Conservation (phyloP, 2,113 vertebrate species). For the Merops nubicus region DNA sequence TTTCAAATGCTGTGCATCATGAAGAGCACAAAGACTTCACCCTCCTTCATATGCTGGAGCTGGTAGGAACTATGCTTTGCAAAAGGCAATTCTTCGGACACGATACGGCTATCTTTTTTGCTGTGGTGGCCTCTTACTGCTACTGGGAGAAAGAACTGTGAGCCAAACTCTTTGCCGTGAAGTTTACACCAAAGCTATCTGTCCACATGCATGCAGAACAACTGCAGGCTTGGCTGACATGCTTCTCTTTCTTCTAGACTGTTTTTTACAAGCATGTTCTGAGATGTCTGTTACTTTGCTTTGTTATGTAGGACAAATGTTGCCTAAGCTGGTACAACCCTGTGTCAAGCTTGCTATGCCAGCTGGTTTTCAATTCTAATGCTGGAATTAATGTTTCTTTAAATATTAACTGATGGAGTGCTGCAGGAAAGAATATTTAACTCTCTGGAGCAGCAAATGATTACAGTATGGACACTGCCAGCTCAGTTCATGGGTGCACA, state of each 20-base stretch:
- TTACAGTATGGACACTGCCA: neutral
- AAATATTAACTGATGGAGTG: constrained; percentile 5
- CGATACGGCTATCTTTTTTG: neutral
- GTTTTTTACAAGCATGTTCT: neutral
- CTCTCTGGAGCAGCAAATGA: neutral
- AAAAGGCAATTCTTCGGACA: neutral
- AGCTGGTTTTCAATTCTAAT: neutral
- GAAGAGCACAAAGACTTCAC: neutral
- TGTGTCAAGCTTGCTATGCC: neutral
- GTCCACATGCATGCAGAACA: neutral
- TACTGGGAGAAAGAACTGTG: neutral
- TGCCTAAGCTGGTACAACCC: neutral
- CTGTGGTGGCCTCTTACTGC: neutral
- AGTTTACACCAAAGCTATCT: neutral
- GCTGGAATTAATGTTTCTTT: neutral
- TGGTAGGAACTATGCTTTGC: neutral
- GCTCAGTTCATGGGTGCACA: neutral
- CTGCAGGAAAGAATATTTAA: neutral
- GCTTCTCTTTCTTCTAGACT: neutral
- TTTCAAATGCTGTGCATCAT: neutral
- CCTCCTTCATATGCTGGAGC: neutral
- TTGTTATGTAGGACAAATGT: neutral
- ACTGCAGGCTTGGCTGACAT: neutral
- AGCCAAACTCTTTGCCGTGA: neutral
- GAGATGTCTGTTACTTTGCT: neutral